phyloP scores from a whole-genome alignment of 1,140 invertebrate species.

The Archivesica marissinica region DNA sequence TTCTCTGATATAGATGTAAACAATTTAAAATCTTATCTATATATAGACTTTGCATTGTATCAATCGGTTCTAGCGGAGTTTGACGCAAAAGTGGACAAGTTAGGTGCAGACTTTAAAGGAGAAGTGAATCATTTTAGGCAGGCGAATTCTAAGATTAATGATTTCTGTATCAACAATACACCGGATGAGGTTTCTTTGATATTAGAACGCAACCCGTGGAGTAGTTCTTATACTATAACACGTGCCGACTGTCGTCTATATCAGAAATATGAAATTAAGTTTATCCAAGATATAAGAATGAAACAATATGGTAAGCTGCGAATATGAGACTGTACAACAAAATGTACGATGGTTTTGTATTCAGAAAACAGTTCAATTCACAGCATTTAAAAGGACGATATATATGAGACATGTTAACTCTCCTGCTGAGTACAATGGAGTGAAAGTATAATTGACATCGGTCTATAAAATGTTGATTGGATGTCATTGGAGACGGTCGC shows the following conservation, averaged over 20 bases:
- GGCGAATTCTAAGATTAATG: background rate
- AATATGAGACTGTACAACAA: background rate
- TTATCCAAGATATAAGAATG: slow-evolving; percentile 39
- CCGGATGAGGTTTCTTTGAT: background rate
- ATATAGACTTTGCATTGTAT: slow-evolving; percentile 65
- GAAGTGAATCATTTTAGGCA: slow-evolving; percentile 61
- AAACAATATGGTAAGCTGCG: slow-evolving; percentile 32
- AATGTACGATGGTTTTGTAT: too few species aligned
- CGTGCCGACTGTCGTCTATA: slow-evolving; percentile 21
- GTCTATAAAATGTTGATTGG: too few species aligned
- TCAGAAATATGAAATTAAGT: slow-evolving; percentile 29
- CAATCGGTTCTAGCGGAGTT: slow-evolving; percentile 53
- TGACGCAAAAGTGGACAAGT: slow-evolving; percentile 21
- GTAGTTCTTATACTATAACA: slow-evolving; percentile 28
- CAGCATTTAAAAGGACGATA: too few species aligned
- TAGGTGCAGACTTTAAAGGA: slow-evolving; percentile 50
- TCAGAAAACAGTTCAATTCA: too few species aligned
- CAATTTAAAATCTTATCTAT: slow-evolving; percentile 38
- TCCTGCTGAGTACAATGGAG: too few species aligned
- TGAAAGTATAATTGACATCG: too few species aligned
- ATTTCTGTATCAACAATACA: slow-evolving; percentile 51
- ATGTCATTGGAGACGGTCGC: too few species aligned
- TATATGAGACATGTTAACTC: too few species aligned
- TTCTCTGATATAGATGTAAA: background rate
- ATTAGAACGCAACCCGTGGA: slow-evolving; percentile 22